Evolutionary conservation across 2,888 invertebrate species (phyloP).

Genomic region (Callinectes sapidus): DNA sequence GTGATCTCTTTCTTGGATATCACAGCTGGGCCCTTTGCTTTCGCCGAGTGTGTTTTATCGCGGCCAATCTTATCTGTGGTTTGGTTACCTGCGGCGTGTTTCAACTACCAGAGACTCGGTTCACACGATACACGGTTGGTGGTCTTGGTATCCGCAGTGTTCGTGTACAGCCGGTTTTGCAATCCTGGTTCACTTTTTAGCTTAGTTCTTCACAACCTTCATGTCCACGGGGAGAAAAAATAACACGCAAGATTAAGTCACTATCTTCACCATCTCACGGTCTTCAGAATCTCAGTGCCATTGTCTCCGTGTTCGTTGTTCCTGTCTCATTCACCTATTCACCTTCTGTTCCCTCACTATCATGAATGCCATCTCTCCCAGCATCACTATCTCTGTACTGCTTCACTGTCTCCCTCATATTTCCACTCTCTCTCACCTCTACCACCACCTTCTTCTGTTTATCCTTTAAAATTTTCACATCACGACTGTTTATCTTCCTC

Average conservation of each 20-base stretch:
- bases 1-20: background rate
- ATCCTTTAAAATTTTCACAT: background rate
- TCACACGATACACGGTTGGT: background rate
- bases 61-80: no score
- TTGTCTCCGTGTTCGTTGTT: background rate
- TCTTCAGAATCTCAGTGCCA: background rate
- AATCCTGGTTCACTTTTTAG: background rate
- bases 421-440: background rate
- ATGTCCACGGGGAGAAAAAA: background rate
- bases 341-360: background rate
- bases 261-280: background rate
- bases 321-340: background rate
- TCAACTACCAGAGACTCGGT: background rate
- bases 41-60: background rate
- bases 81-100: background rate
- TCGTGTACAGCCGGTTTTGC: background rate
- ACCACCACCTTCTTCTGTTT: background rate
- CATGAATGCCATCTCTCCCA: background rate
- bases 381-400: background rate
- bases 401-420: background rate
- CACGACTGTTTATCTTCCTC: constrained; percentile 4
- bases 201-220: background rate
- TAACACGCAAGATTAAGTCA: background rate
- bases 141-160: background rate
- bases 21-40: background rate